Percentiles rank a stretch among this genome's conserved stretches.
Evolutionary conservation across 2,797 vertebrate species (phyloP).

Genomic region (Myiotriccus ornatus): DNA sequence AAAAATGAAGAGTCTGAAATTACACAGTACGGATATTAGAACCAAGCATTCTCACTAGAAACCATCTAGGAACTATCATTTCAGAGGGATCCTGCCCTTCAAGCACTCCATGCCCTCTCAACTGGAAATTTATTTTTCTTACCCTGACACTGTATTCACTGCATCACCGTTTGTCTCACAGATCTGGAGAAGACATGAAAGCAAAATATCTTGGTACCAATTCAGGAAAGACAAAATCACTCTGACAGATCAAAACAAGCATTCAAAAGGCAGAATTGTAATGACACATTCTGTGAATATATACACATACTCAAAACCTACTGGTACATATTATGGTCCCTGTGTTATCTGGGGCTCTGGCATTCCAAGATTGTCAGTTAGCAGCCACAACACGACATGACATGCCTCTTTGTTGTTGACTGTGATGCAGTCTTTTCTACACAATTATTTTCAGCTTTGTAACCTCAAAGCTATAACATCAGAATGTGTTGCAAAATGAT

Average conservation of each 20-base stretch:
- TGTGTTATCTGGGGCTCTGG: background rate
- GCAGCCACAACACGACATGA: fast-evolving
- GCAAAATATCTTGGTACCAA: background rate
- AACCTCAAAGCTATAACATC: background rate
- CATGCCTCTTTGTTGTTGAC: background rate
- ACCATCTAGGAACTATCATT: background rate
- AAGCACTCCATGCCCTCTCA: background rate
- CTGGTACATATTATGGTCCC: background rate
- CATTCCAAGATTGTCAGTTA: background rate
- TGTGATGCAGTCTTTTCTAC: background rate
- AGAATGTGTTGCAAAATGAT: background rate
- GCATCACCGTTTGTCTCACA: background rate
- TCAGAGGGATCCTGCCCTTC: background rate
- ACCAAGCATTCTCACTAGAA: background rate
- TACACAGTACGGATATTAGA: background rate
- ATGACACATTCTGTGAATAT: background rate
- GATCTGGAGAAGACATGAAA: background rate
- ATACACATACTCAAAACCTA: background rate
- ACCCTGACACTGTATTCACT: background rate
- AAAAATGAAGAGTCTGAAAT: background rate
- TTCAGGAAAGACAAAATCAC: background rate
- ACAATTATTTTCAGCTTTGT: background rate
- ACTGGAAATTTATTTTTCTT: background rate
- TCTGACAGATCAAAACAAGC: background rate
- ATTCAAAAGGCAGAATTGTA: background rate